Evolutionary conservation across 64 coral and sea anemone species (phyloP).

Genomic region (Actinia tenebrosa): DNA sequence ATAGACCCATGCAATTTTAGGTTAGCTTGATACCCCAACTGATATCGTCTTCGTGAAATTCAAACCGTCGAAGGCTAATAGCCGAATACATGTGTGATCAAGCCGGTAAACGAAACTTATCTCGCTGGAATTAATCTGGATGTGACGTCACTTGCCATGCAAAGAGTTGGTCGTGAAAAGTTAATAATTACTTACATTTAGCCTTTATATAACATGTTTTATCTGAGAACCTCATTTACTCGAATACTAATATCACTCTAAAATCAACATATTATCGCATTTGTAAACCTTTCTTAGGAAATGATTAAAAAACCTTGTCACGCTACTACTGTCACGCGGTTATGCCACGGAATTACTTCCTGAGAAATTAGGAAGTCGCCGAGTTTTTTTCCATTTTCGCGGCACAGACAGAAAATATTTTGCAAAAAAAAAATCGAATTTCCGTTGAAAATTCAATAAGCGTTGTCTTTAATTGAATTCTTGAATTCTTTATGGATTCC

Average conservation of each 20-base stretch:
- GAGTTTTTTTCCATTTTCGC: not conserved
- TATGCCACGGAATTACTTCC: not conserved
- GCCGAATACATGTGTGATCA: not conserved
- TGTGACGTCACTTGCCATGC: not conserved
- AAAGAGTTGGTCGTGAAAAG: not conserved
- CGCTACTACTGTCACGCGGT: not conserved
- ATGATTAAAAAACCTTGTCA: not conserved
- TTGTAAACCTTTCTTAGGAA: not conserved
- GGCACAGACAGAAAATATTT: not conserved
- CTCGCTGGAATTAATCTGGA: not conserved
- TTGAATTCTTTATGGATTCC: not conserved
- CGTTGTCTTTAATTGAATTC: not conserved
- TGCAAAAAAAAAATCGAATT: not conserved
- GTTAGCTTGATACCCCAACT: not conserved
- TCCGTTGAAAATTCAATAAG: not conserved
- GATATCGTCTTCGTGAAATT: slow-evolving; percentile 9
- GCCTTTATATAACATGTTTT: not conserved
- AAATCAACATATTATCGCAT: not conserved
- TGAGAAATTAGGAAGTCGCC: not conserved
- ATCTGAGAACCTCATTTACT: not conserved
- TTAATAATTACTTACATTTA: not conserved
- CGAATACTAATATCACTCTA: not conserved
- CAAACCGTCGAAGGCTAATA: not conserved
- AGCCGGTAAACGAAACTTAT: slow-evolving; percentile 24
- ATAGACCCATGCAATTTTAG: not conserved